Percentiles rank a stretch among this genome's conserved stretches.
These are phyloP conservation scores for Epinotia brunnichana DNA, from an alignment of 2,888 invertebrate genomes.

Conservation along the genomic window DNA sequence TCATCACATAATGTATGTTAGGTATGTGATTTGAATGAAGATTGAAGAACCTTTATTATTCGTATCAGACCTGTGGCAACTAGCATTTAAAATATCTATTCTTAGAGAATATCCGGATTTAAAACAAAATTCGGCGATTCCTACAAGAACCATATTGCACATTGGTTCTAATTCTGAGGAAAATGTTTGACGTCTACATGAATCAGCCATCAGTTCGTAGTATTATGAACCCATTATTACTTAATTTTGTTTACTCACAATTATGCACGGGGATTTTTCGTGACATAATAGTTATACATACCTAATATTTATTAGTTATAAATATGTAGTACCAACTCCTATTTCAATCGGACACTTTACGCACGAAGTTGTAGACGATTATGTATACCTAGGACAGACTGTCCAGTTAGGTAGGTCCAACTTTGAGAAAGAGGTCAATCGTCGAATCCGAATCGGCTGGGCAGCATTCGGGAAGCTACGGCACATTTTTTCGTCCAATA, in stretches of 20 bases:
- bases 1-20: too few relatives aligned
- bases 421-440: too few relatives aligned
- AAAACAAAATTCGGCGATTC: not conserved
- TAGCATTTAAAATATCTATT: not conserved
- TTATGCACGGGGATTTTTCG: not conserved
- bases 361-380: too few relatives aligned
- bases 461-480: too few relatives aligned
- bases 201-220: not conserved
- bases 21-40: not conserved
- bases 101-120: not conserved
- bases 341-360: too few relatives aligned
- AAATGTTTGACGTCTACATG: constrained; percentile 3
- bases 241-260: not conserved
- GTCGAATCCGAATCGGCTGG: too few relatives aligned
- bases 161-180: constrained; percentile 15
- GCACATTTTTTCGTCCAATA: too few relatives aligned
- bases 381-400: too few relatives aligned
- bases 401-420: too few relatives aligned
- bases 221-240: not conserved
- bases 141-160: not conserved
- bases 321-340: too few relatives aligned
- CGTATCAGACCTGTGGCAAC: not conserved
- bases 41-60: not conserved
- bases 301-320: too few relatives aligned
- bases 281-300: too few relatives aligned